A percentile compares a stretch with the other conserved stretches of the same genome.
Conservation (phyloP, 2,888 invertebrate genomes). For the Thera britannica region DNA sequence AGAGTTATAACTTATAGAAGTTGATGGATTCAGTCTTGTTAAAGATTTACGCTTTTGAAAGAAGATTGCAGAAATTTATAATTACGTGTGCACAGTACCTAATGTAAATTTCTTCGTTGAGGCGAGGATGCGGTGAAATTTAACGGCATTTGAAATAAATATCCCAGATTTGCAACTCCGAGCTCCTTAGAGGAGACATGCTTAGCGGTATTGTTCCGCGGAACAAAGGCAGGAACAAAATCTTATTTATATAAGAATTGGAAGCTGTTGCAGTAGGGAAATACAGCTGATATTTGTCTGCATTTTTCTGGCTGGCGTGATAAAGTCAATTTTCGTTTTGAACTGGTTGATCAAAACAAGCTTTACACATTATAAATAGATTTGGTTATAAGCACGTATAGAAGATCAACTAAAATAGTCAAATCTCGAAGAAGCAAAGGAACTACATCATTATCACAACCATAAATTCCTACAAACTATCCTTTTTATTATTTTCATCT, state of each 20-base stretch:
- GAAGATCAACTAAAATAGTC: no score
- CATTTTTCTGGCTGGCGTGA: background rate
- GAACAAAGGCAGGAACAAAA: slow-evolving; percentile 27
- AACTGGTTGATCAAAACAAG: no score
- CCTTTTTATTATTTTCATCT: background rate
- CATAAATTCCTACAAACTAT: background rate
- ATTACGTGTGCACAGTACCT: slow-evolving; percentile 55
- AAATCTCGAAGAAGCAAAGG: background rate
- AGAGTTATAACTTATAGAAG: background rate
- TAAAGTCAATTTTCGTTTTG: background rate
- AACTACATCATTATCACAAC: background rate
- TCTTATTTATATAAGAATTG: slow-evolving; percentile 1
- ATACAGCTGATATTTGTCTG: background rate
- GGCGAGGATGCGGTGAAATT: slow-evolving; percentile 70
- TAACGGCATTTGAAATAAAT: slow-evolving; percentile 73
- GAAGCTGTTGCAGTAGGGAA: background rate
- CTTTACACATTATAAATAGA: background rate
- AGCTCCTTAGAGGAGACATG: slow-evolving; percentile 56
- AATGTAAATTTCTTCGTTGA: slow-evolving; percentile 67
- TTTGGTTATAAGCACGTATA: no score
- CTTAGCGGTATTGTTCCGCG: slow-evolving; percentile 24
- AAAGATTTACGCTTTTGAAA: background rate
- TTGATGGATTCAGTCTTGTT: background rate
- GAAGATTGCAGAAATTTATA: background rate
- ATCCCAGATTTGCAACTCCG: slow-evolving; percentile 70